Conservation (phyloP, 2,888 invertebrate species). For the Dromius quadrimaculatus region DNA sequence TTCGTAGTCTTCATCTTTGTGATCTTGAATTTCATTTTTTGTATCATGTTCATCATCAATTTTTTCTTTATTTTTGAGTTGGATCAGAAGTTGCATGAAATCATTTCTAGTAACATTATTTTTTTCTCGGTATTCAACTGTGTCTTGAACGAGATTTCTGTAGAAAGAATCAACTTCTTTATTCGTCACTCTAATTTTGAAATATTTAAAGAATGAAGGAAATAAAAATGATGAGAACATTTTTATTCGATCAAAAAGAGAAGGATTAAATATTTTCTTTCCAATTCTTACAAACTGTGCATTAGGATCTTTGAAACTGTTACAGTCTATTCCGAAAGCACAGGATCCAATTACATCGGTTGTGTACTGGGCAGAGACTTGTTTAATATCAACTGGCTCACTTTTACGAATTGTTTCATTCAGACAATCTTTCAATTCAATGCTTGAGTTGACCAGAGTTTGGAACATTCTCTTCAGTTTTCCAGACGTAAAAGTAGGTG, state of each 20-base stretch:
- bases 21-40: slow-evolving; percentile 27
- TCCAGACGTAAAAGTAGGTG: slow-evolving; percentile 74
- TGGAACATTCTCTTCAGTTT: slow-evolving; percentile 74
- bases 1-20: slow-evolving; percentile 14
- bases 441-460: slow-evolving; percentile 69
- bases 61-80: slow-evolving; percentile 62
- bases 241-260: slow-evolving; percentile 30
- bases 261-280: slow-evolving; percentile 12
- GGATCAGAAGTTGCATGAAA: slow-evolving; percentile 68
- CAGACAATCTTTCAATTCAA: slow-evolving; percentile 66
- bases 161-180: slow-evolving; percentile 39
- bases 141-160: slow-evolving; percentile 61
- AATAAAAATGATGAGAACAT: slow-evolving; percentile 18
- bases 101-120: slow-evolving; percentile 65
- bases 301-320: slow-evolving; percentile 45
- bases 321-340: slow-evolving; percentile 48
- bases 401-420: slow-evolving; percentile 54
- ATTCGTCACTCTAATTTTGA: slow-evolving; percentile 42
- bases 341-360: slow-evolving; percentile 46
- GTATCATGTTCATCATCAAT: slow-evolving; percentile 51
- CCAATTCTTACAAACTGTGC: slow-evolving; percentile 29
- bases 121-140: slow-evolving; percentile 63
- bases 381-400: slow-evolving; percentile 44
- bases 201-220: slow-evolving; percentile 23
- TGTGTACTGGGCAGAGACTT: slow-evolving; percentile 22